Conservation (phyloP, 2,888 invertebrate genomes). For the Eugnorisma glareosa region DNA sequence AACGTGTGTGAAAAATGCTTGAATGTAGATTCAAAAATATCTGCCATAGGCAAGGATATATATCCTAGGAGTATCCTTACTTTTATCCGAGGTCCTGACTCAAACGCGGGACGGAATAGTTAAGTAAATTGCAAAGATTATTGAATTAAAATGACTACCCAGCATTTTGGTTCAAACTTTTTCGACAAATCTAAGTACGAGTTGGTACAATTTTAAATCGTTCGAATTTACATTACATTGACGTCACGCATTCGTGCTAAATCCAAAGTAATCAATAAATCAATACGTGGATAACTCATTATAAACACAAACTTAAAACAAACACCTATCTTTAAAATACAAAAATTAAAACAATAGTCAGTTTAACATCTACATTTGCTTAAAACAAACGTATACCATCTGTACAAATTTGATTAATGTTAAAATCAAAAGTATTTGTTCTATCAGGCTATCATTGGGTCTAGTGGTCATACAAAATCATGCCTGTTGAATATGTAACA, state of each 20-base stretch:
- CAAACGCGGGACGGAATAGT: neutral
- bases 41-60: too few species aligned
- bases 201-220: neutral
- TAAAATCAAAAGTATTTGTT: neutral
- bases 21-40: neutral
- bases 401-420: constrained; percentile 22
- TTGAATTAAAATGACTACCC: neutral
- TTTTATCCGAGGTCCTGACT: neutral
- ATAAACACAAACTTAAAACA: neutral
- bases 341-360: constrained; percentile 36
- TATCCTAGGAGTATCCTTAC: too few species aligned
- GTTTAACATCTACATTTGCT: constrained; percentile 15
- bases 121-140: neutral
- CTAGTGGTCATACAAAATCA: neutral
- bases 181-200: neutral
- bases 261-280: too few species aligned
- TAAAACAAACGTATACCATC: constrained; percentile 34
- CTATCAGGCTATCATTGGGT: neutral
- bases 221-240: neutral
- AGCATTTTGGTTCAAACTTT: neutral
- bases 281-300: constrained; percentile 1
- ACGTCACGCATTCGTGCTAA: neutral
- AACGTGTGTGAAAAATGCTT: too few species aligned
- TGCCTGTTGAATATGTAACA: neutral
- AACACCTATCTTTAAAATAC: constrained; percentile 16